Evolutionary conservation across 2,888 invertebrate species (phyloP).

Genomic region (Pardosa pseudoannulata): DNA sequence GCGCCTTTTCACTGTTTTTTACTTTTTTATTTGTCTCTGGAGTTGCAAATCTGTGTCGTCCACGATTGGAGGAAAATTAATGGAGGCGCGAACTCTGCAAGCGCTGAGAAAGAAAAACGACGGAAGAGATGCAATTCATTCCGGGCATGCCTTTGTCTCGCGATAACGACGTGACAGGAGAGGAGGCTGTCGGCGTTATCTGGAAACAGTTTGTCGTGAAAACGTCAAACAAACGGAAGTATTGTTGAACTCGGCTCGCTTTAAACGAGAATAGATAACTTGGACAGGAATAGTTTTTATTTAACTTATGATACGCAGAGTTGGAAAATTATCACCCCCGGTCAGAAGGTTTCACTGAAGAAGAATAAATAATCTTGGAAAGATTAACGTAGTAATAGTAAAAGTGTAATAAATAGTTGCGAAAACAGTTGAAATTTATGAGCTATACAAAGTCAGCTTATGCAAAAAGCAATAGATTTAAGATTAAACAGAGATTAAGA

Average conservation of each 20-base stretch:
- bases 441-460: too few species aligned
- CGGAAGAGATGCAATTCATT: not conserved
- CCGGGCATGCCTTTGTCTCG: not conserved
- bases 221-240: not conserved
- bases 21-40: not conserved
- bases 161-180: not conserved
- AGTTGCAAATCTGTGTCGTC: not conserved
- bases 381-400: too few species aligned
- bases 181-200: not conserved
- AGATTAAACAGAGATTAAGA: too few species aligned
- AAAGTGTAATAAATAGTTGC: too few species aligned
- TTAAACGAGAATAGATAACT: too few species aligned
- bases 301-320: too few species aligned
- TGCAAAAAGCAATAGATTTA: too few species aligned
- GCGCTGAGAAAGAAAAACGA: not conserved
- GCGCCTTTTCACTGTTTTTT: not conserved
- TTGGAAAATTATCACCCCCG: too few species aligned
- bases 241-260: not conserved
- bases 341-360: too few species aligned
- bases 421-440: too few species aligned
- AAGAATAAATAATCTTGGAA: too few species aligned
- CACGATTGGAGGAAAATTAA: constrained; percentile 3
- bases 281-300: too few species aligned
- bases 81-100: not conserved
- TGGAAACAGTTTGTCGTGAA: not conserved